A percentile compares a stretch with the other conserved stretches of the same genome.
Conservation (phyloP, 2,113 vertebrate genomes). For the Bettongia penicillata region DNA sequence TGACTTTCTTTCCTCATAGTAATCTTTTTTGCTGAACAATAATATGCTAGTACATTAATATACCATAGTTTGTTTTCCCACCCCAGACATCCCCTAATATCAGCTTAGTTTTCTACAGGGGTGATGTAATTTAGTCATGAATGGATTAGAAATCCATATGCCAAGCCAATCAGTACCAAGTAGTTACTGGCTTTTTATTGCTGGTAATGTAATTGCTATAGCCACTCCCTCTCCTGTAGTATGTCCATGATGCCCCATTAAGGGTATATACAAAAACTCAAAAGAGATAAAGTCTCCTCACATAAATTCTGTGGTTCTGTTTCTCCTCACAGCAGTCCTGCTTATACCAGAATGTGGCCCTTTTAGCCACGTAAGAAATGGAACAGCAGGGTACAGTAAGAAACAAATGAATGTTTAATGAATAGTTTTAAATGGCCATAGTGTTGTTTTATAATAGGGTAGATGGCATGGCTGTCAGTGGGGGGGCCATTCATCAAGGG, state of each 20-base stretch:
- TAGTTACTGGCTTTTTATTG: neutral
- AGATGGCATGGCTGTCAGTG: constrained; percentile 73
- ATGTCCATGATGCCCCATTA: neutral
- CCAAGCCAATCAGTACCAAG: neutral
- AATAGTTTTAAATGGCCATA: constrained; percentile 78
- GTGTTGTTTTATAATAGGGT: constrained; percentile 76
- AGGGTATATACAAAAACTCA: neutral
- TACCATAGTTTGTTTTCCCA: neutral
- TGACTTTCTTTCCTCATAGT: neutral
- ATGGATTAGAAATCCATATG: neutral
- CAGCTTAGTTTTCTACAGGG: neutral
- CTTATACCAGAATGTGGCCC: constrained; percentile 57
- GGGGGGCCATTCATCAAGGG: constrained; percentile 78
- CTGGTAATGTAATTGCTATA: neutral
- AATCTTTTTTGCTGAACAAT: neutral
- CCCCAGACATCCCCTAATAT: neutral
- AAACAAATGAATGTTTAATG: constrained; percentile 80
- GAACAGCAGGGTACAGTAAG: constrained; percentile 75
- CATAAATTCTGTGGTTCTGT: constrained; percentile 23
- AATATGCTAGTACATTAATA: neutral
- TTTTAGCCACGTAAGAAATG: constrained; percentile 76
- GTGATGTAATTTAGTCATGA: neutral
- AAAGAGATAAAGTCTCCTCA: neutral
- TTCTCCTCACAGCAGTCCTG: constrained; percentile 61
- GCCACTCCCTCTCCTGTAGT: neutral